A percentile compares a stretch with the other conserved stretches of the same genome.
Evolutionary conservation across 2,113 vertebrate genomes (phyloP).

Genomic region (Egretta garzetta): DNA sequence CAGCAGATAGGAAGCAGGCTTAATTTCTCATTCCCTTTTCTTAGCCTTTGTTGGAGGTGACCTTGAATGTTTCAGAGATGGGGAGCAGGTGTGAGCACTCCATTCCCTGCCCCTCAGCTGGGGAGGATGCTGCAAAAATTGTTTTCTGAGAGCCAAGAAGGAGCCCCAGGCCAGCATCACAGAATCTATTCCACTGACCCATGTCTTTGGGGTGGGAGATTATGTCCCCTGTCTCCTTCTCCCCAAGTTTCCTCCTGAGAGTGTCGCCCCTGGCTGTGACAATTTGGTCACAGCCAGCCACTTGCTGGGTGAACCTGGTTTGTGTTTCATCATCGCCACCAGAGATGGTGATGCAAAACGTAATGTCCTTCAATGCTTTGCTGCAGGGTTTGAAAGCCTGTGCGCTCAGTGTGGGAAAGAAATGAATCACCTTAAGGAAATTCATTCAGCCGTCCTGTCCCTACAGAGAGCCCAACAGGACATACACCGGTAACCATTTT

Average conservation of each 20-base stretch:
- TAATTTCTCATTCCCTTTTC: not conserved
- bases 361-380: not conserved
- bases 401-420: conserved; percentile 87
- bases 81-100: not conserved
- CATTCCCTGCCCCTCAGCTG: not conserved
- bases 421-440: conserved; percentile 80
- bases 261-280: not conserved
- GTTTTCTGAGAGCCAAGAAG: not conserved
- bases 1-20: not conserved
- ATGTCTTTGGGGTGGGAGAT: not conserved
- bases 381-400: conserved; percentile 79
- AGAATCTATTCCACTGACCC: not conserved
- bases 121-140: not conserved
- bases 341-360: not conserved
- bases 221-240: not conserved
- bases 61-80: not conserved
- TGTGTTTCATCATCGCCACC: not conserved
- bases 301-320: not conserved
- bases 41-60: not conserved
- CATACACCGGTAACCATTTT: conserved; percentile 85
- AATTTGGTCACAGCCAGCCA: not conserved
- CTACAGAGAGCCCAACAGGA: conserved; percentile 91
- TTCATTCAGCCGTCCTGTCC: conserved; percentile 86
- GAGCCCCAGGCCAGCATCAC: not conserved
- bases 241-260: not conserved